Percentiles rank a stretch among this genome's conserved stretches.
phyloP scores from a whole-genome alignment of 2,113 vertebrate genomes.

The Struthidea cinerea region DNA sequence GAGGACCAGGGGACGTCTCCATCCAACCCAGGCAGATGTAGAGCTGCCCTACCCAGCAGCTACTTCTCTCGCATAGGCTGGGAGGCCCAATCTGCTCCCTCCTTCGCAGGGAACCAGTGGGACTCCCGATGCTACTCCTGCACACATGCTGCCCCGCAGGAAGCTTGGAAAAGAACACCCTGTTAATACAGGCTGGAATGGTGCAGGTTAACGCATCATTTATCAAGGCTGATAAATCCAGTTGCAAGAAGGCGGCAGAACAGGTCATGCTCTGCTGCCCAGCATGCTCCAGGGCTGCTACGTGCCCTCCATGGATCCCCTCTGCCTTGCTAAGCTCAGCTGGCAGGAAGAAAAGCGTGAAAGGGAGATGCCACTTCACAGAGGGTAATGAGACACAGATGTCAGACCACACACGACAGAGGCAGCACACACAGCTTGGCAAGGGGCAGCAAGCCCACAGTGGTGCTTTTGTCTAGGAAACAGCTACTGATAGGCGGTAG shows the following conservation, averaged over 20 bases:
- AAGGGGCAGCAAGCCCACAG: background rate
- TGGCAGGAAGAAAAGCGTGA: background rate
- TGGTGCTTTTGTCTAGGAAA: background rate
- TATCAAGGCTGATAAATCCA: background rate
- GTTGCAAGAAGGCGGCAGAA: background rate
- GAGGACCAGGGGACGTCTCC: background rate
- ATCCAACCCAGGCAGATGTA: background rate
- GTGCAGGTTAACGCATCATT: rapidly evolving
- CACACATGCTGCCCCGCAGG: rapidly evolving
- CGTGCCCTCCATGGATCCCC: background rate
- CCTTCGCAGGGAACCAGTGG: background rate
- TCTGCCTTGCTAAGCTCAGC: background rate
- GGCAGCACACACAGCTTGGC: background rate
- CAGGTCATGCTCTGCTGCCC: background rate
- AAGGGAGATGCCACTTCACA: background rate
- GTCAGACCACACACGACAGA: background rate
- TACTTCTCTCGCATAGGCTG: background rate
- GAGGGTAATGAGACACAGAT: background rate
- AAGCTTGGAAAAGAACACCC: background rate
- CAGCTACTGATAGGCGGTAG: background rate
- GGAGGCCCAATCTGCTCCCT: background rate
- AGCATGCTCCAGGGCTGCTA: background rate
- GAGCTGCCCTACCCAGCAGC: background rate
- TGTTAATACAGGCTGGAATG: background rate
- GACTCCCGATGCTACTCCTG: background rate